Evolutionary conservation across 2,888 invertebrate species (phyloP).

Genomic region (Amphimallon solstitiale): DNA sequence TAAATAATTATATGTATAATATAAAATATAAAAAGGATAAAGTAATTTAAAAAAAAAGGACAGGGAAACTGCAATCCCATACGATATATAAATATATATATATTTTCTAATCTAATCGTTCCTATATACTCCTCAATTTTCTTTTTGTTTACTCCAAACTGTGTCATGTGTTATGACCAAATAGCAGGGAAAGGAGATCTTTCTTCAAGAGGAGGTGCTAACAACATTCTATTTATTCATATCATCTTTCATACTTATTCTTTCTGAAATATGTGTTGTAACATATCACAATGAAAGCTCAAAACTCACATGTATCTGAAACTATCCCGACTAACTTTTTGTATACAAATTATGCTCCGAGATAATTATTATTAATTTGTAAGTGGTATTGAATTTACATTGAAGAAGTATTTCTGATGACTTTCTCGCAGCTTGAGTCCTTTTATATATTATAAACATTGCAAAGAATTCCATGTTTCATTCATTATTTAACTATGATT

Average conservation of each 20-base stretch:
- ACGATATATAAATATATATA: too few species aligned
- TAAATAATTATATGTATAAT: constrained; percentile 22
- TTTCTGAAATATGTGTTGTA: constrained; percentile 8
- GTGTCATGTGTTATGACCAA: constrained; percentile 20
- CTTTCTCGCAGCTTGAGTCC: too few species aligned
- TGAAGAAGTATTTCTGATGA: too few species aligned
- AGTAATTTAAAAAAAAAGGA: constrained; percentile 15
- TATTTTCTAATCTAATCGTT: constrained; percentile 38
- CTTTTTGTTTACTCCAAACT: neutral
- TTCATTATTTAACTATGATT: too few species aligned
- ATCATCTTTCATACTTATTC: neutral
- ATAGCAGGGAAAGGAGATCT: constrained; percentile 6
- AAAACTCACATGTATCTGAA: constrained; percentile 37
- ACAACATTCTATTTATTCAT: constrained; percentile 27
- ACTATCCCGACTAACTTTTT: constrained; percentile 15
- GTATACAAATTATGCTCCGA: too few species aligned
- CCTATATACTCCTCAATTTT: constrained; percentile 34
- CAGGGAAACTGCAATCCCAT: constrained; percentile 21
- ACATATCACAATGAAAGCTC: constrained; percentile 26
- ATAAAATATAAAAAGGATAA: constrained; percentile 6
- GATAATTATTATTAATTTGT: too few species aligned
- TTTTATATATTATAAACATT: too few species aligned
- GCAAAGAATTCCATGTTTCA: too few species aligned
- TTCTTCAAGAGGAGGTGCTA: constrained; percentile 3
- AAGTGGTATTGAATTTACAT: too few species aligned